phyloP scores from a whole-genome alignment of 2,797 vertebrate genomes.

The Pantherophis alleghaniensis region DNA sequence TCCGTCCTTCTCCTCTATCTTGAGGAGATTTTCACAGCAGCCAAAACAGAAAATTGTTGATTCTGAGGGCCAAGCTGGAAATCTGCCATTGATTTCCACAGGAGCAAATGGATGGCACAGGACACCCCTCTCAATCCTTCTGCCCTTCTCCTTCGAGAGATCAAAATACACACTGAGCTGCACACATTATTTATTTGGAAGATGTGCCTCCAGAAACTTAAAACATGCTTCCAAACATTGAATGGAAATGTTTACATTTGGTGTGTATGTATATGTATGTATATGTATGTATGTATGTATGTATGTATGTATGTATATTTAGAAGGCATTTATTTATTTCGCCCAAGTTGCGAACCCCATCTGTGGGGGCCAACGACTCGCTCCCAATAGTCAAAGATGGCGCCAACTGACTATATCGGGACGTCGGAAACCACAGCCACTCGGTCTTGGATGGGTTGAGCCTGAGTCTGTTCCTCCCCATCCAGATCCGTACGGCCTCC shows the following conservation, averaged over 20 bases:
- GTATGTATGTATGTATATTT: no score
- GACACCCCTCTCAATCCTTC: neutral
- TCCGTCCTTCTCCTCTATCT: neutral
- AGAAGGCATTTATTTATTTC: neutral
- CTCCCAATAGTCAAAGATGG: no score
- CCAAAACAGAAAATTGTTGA: accelerated
- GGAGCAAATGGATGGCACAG: neutral
- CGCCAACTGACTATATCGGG: no score
- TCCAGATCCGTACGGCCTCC: no score
- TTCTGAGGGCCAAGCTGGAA: neutral
- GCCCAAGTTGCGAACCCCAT: no score
- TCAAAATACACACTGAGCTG: neutral
- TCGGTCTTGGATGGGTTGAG: no score
- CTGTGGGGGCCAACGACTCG: no score
- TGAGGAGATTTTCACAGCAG: neutral
- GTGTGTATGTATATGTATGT: no score
- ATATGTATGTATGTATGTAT: no score
- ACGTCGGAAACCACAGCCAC: no score
- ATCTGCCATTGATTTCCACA: neutral
- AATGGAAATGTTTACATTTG: neutral
- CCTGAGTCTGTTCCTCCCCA: no score
- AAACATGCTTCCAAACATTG: neutral
- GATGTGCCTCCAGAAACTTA: neutral
- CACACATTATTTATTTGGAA: neutral
- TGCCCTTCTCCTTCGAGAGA: neutral